Conservation (phyloP, 2,888 invertebrate species). For the Drosophila anomalata region DNA sequence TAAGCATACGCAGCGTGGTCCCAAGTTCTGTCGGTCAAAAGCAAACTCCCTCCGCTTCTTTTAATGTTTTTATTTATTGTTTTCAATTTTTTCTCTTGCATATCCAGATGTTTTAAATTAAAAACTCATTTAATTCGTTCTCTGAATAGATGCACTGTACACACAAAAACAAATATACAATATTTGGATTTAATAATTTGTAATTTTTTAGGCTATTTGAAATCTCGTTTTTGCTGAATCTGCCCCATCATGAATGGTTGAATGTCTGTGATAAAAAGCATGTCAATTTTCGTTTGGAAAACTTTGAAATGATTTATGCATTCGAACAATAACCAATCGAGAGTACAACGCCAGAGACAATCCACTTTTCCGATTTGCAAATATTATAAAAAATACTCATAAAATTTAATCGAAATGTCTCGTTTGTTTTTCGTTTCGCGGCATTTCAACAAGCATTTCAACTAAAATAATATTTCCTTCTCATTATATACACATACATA, state of each 20-base stretch:
- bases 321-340: slow-evolving; percentile 21
- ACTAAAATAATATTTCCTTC: slow-evolving; percentile 54
- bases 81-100: slow-evolving; percentile 36
- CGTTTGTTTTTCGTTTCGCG: slow-evolving; percentile 5
- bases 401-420: slow-evolving; percentile 24
- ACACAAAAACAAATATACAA: slow-evolving; percentile 61
- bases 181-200: slow-evolving; percentile 59
- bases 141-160: slow-evolving; percentile 15
- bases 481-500: slow-evolving; percentile 51
- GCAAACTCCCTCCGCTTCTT: slow-evolving; percentile 3
- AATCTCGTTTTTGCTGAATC: slow-evolving; percentile 51
- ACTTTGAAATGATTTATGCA: slow-evolving; percentile 40
- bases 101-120: slow-evolving; percentile 60
- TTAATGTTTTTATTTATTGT: slow-evolving; percentile 37
- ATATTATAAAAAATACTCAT: slow-evolving; percentile 6
- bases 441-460: slow-evolving; percentile 33
- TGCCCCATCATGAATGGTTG: slow-evolving; percentile 37
- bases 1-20: slow-evolving; percentile 53
- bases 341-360: slow-evolving; percentile 18
- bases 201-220: slow-evolving; percentile 18
- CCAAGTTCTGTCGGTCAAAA: slow-evolving; percentile 12
- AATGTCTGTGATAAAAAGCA: slow-evolving; percentile 28
- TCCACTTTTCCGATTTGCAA: slow-evolving; percentile 15
- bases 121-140: slow-evolving; percentile 54
- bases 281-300: slow-evolving; percentile 15